phyloP scores from a whole-genome alignment of 2,113 vertebrate genomes.

The Mesocricetus auratus region DNA sequence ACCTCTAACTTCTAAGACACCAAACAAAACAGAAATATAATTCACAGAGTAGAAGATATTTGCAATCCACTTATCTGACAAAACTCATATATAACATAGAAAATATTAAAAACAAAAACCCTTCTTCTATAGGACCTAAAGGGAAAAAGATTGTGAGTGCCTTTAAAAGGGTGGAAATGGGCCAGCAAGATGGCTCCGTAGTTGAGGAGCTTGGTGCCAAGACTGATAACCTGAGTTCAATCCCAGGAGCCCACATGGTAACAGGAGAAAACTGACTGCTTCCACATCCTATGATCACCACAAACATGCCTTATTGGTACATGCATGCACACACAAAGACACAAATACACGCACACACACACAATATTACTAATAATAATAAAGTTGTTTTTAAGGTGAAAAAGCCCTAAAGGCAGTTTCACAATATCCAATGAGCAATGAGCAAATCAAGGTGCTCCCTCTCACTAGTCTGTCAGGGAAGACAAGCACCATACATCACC shows the following conservation, averaged over 20 bases:
- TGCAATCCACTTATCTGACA: background rate
- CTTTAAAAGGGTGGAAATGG: slow-evolving; percentile 2
- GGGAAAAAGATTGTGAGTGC: background rate
- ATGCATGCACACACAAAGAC: no score
- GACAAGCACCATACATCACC: background rate
- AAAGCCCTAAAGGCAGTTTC: background rate
- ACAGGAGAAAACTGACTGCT: no score
- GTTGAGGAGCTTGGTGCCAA: background rate
- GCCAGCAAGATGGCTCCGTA: background rate
- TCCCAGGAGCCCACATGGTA: no score
- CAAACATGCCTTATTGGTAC: background rate
- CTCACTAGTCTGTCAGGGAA: background rate
- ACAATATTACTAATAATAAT: background rate
- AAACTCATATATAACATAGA: background rate
- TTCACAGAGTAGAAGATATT: background rate
- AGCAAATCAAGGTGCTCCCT: background rate
- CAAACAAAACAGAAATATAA: background rate
- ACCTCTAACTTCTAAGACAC: background rate
- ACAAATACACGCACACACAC: no score
- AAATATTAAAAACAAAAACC: background rate
- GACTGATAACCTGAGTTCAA: background rate
- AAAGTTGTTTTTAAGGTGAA: background rate
- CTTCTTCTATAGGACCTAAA: background rate
- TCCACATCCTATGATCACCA: no score
- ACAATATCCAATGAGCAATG: background rate